Base-by-base conservation (phyloP, 2,113 vertebrate genomes). In the Microcebus tavaratra region DNA sequence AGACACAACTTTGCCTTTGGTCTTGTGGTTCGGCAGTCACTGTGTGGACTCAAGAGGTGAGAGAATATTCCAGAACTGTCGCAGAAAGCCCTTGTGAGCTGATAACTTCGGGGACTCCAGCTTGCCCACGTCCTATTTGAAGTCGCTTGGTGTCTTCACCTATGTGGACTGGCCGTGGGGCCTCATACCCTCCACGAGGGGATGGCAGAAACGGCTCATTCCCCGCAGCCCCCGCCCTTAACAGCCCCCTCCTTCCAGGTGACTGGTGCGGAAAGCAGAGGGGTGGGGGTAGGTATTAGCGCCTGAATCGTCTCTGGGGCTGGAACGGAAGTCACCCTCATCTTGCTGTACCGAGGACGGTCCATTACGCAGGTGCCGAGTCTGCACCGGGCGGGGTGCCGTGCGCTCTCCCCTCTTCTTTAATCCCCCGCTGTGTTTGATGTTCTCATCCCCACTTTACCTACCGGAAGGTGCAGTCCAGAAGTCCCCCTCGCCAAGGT, bases 341-440 rank as follows among this genome's bases (percentile, higher is more conserved):
- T 8, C 27, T 29, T 3, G 17, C 50, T 61, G 55, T 18, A 13
- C 59, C 9, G 14, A 86, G 68, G 29, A 21, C 27, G n/a, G 31
- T 25, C 55, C 36, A 0, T 42, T 3, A 12, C 27, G 4, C 21
- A 13, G 6, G 45, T 48, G 14, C 17, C 4, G 39, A 34, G 14
- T 5, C 29, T 0, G 0, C 45, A 21, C 34, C 53, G 90, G 63
- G 83, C 65, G 42, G 20, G 48, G 23, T 59, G 4, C 48, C 4
- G 2, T 4, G 3, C 0, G 8, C 34, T 25, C 31, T 61, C 20
- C 0, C 45, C 20, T 0, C 29, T 9, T 20, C 87, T 76, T 39
- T 36, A 7, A 25, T 12, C 21, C 34, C 15, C 65, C 29, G 10
- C 25, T 23, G 48, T 57, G 36, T 27, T 63, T 8, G 0, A 6